A percentile compares a stretch with the other conserved stretches of the same genome.
phyloP scores from a whole-genome alignment of 2,797 vertebrate genomes.

The Rhodeus uyekii region DNA sequence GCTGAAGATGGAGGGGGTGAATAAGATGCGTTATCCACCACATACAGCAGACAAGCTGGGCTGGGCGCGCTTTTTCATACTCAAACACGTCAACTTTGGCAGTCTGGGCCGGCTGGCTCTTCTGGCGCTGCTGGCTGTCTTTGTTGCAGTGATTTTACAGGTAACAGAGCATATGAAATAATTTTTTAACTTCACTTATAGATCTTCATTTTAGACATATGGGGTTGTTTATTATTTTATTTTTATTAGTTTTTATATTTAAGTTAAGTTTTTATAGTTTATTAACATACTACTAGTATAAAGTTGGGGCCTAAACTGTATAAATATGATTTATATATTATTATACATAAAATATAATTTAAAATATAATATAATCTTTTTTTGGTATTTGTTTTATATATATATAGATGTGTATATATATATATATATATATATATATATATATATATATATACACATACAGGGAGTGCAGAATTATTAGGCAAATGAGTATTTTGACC shows the following conservation, averaged over 20 bases:
- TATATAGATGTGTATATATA: too few species aligned
- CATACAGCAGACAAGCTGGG: conserved; percentile 74
- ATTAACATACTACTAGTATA: neutral
- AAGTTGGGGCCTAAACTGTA: too few species aligned
- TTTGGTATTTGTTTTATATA: too few species aligned
- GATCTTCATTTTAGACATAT: neutral
- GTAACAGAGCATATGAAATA: conserved; percentile 53
- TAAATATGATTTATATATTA: too few species aligned
- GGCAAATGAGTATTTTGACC: too few species aligned
- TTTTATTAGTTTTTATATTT: neutral
- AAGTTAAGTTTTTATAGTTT: neutral
- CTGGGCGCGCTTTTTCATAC: conserved; percentile 78
- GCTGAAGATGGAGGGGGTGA: conserved; percentile 80
- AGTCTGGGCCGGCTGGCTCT: conserved; percentile 65
- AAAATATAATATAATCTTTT: too few species aligned
- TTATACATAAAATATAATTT: too few species aligned
- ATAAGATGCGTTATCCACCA: conserved; percentile 84
- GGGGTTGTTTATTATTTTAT: neutral
- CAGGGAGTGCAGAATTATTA: too few species aligned
- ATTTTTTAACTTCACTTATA: neutral
- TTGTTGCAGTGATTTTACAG: conserved; percentile 69
- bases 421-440: too few species aligned
- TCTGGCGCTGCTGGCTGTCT: conserved; percentile 64
- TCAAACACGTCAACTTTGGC: conserved; percentile 67
- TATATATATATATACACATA: too few species aligned